A percentile compares a stretch with the other conserved stretches of the same genome.
Conservation (phyloP, 1,140 invertebrate species). For the Bactericera cockerelli region DNA sequence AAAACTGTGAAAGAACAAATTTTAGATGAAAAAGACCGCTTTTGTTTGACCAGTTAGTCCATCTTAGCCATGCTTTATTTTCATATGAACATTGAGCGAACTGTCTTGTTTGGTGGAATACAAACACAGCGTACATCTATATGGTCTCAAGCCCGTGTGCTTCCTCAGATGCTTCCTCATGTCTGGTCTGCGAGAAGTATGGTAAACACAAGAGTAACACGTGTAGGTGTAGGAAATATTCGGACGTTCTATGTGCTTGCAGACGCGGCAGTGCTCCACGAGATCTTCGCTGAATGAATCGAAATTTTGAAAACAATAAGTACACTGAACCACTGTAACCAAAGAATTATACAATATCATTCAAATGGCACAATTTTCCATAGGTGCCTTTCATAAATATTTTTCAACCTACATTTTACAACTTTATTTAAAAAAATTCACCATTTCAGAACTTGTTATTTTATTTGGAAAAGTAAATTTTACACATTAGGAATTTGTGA, state of each 20-base stretch:
- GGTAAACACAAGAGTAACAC: constrained; percentile 45
- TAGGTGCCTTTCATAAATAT: no score
- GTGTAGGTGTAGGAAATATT: background rate
- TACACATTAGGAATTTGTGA: no score
- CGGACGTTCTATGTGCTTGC: background rate
- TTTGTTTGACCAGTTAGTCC: no score
- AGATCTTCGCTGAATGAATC: background rate
- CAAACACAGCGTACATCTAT: constrained; percentile 29
- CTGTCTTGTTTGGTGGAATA: background rate
- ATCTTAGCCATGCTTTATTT: background rate
- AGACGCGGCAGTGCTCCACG: background rate
- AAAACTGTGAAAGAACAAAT: no score
- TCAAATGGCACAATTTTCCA: no score
- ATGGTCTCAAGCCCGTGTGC: constrained; percentile 44
- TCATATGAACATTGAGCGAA: background rate
- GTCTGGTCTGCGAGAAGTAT: no score
- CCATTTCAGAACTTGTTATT: no score
- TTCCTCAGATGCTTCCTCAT: constrained; percentile 29
- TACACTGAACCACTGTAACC: background rate
- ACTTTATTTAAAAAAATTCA: no score
- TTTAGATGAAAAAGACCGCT: no score
- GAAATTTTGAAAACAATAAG: background rate
- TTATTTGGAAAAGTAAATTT: no score
- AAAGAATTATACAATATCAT: no score
- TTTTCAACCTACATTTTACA: no score